These are phyloP conservation scores for Coecobrya sp. DNA, from an alignment of 2,888 invertebrate species.

Conservation along the genomic window DNA sequence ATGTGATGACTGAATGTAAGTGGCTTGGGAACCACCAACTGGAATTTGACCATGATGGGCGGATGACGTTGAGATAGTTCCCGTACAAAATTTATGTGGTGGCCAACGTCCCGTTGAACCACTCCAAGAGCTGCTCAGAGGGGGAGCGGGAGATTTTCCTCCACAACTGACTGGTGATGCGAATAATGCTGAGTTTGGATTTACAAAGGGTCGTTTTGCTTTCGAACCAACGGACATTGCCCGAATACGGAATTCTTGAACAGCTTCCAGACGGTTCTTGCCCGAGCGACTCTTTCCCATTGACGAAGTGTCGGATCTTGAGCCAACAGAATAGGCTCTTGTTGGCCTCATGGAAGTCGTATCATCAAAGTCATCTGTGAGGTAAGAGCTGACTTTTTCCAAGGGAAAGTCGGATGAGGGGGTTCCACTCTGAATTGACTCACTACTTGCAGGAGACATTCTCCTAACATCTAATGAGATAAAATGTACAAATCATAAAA, in stretches of 20 bases:
- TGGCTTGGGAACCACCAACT: constrained; percentile 47
- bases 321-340: constrained; percentile 95
- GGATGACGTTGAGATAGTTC: constrained; percentile 17
- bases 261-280: constrained; percentile 85
- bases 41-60: constrained; percentile 54
- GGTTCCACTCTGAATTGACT: constrained; percentile 93
- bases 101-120: constrained; percentile 88
- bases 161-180: constrained; percentile 78
- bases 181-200: constrained; percentile 81
- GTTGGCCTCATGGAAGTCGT: constrained; percentile 90
- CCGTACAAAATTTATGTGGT: constrained; percentile 86
- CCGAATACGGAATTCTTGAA: constrained; percentile 89
- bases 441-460: constrained; percentile 91
- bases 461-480: constrained; percentile 83
- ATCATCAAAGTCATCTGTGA: constrained; percentile 90
- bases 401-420: constrained; percentile 95
- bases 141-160: constrained; percentile 89
- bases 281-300: constrained; percentile 81
- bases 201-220: constrained; percentile 81
- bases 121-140: constrained; percentile 89
- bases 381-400: constrained; percentile 93
- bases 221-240: constrained; percentile 92
- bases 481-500: constrained; percentile 15
- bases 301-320: constrained; percentile 90
- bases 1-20: constrained; percentile 66